phyloP scores from a whole-genome alignment of 2,113 vertebrate species.

The Heterocephalus glaber region DNA sequence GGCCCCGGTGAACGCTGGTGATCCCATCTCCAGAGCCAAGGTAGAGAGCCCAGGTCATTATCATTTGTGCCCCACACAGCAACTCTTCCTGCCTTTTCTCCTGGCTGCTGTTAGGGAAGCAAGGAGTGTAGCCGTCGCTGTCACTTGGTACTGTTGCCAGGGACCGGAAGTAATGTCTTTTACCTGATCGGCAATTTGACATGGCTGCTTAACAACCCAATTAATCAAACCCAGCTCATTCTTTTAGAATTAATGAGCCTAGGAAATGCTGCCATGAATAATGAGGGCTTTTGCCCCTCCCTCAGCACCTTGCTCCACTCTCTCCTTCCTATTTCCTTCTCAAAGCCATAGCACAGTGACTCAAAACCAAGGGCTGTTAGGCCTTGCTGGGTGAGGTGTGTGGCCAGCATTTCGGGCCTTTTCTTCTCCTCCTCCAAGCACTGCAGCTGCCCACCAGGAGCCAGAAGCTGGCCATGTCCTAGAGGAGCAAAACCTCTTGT shows the following conservation, averaged over 20 bases:
- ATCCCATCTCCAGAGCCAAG: not conserved
- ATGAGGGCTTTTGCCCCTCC: constrained; percentile 45
- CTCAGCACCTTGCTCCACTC: not conserved
- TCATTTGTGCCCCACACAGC: too few species aligned
- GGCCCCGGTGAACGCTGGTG: not conserved
- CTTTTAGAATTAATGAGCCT: constrained; percentile 77
- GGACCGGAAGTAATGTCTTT: constrained; percentile 69
- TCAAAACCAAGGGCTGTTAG: not conserved
- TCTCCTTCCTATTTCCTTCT: not conserved
- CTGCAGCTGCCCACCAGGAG: not conserved
- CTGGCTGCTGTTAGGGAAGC: not conserved
- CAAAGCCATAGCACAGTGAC: not conserved
- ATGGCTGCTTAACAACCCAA: constrained; percentile 77
- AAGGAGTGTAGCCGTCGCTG: not conserved
- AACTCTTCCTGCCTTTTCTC: not conserved
- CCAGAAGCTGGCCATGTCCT: not conserved
- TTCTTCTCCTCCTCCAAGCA: not conserved
- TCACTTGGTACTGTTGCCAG: not conserved
- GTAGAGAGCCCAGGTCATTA: not conserved
- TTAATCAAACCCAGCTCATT: constrained; percentile 74
- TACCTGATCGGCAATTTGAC: constrained; percentile 73
- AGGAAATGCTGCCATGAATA: constrained; percentile 66
- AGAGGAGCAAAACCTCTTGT: not conserved
- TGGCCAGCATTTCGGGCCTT: not conserved
- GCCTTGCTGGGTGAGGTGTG: not conserved